Conservation (phyloP, 2,888 invertebrate species). For the Ethmia dodecea region DNA sequence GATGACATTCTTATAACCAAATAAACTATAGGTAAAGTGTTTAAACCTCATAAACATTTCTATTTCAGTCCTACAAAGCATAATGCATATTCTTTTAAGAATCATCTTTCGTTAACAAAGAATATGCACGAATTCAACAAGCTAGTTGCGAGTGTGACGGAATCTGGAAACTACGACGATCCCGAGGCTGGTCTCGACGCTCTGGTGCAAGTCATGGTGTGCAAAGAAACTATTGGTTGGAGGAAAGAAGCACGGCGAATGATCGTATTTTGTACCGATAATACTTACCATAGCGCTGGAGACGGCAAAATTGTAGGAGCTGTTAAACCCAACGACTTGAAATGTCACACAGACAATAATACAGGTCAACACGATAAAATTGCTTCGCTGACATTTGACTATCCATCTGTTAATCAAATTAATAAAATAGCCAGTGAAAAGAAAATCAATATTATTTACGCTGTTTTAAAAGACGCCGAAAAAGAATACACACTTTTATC, state of each 20-base stretch:
- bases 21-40: too few relatives aligned
- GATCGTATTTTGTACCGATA: slow-evolving; percentile 88
- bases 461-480: slow-evolving; percentile 67
- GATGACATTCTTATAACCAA: too few relatives aligned
- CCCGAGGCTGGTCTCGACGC: slow-evolving; percentile 93
- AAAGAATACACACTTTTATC: slow-evolving; percentile 73
- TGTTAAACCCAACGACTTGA: slow-evolving; percentile 82
- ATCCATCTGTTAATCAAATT: slow-evolving; percentile 87
- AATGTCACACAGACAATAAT: slow-evolving; percentile 78
- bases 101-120: slow-evolving; percentile 82
- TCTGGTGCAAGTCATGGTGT: slow-evolving; percentile 90
- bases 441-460: slow-evolving; percentile 88
- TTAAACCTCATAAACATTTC: too few relatives aligned
- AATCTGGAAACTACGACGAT: slow-evolving; percentile 79
- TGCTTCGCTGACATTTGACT: slow-evolving; percentile 79
- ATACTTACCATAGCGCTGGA: slow-evolving; percentile 87
- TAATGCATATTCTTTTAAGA: slow-evolving; percentile 71
- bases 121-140: slow-evolving; percentile 61
- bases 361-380: slow-evolving; percentile 70
- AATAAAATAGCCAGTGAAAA: slow-evolving; percentile 80
- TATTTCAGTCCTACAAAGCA: background rate
- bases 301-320: slow-evolving; percentile 87
- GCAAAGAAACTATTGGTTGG: slow-evolving; percentile 87
- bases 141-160: slow-evolving; percentile 13
- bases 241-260: slow-evolving; percentile 81